A percentile compares a stretch with the other conserved stretches of the same genome.
phyloP scores from a whole-genome alignment of 2,113 vertebrate species.

The Rhea americana region DNA sequence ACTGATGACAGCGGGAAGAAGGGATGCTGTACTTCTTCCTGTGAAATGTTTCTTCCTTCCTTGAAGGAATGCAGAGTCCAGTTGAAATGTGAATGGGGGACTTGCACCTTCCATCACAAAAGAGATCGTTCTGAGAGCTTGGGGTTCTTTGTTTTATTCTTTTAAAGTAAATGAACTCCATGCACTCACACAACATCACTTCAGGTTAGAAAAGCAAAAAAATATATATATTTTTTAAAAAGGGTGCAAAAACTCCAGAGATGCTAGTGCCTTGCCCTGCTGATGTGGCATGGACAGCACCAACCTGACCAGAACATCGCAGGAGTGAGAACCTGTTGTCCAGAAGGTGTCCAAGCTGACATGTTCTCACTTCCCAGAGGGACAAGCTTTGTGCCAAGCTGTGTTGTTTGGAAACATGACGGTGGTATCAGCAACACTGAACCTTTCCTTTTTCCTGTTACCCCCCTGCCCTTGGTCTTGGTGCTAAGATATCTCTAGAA shows the following conservation, averaged over 20 bases:
- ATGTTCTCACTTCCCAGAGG: slow-evolving; percentile 46
- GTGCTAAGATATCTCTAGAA: slow-evolving; percentile 86
- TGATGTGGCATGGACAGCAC: slow-evolving; percentile 67
- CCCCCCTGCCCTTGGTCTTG: slow-evolving; percentile 75
- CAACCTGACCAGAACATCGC: slow-evolving; percentile 39
- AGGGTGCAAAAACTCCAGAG: slow-evolving; percentile 67
- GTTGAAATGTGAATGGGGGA: slow-evolving; percentile 40
- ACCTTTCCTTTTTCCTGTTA: slow-evolving; percentile 61
- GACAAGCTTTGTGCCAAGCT: slow-evolving; percentile 68
- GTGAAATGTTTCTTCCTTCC: slow-evolving; percentile 37
- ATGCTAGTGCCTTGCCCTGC: slow-evolving; percentile 69
- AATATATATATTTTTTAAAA: neutral
- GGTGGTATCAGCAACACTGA: slow-evolving; percentile 81
- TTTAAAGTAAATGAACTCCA: slow-evolving; percentile 12
- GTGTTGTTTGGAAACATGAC: slow-evolving; percentile 64
- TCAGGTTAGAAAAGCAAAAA: slow-evolving; percentile 44
- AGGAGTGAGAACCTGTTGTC: slow-evolving; percentile 28
- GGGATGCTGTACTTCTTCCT: slow-evolving; percentile 25
- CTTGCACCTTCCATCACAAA: slow-evolving; percentile 60
- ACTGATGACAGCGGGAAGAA: slow-evolving; percentile 37
- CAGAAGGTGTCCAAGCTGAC: neutral
- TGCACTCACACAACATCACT: slow-evolving; percentile 17
- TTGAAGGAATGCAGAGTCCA: slow-evolving; percentile 57
- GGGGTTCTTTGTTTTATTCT: slow-evolving; percentile 17
- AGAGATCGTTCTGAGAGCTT: slow-evolving; percentile 41